phyloP scores from a whole-genome alignment of 2,113 vertebrate genomes.

The Stegastes partitus region DNA sequence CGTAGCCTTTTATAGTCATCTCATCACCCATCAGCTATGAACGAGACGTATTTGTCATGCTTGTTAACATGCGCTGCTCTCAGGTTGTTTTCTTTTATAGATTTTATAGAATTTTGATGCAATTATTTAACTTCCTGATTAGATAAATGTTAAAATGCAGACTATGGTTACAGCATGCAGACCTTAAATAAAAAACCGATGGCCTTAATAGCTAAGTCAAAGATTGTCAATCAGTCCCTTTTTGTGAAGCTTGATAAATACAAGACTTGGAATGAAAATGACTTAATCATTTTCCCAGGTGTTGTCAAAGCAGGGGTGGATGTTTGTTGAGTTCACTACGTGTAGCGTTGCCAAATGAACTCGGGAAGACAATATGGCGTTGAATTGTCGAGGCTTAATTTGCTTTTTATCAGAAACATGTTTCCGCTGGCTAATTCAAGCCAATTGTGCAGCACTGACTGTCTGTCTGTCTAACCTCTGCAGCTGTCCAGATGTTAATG shows the following conservation, averaged over 20 bases:
- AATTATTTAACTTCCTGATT: conserved; percentile 35
- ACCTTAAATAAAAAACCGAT: conserved; percentile 50
- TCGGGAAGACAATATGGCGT: conserved; percentile 40
- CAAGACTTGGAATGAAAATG: conserved; percentile 49
- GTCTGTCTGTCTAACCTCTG: conserved; percentile 41
- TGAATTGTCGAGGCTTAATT: conserved; percentile 45
- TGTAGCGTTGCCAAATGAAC: conserved; percentile 58
- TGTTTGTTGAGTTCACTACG: conserved; percentile 47
- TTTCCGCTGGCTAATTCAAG: conserved; percentile 63
- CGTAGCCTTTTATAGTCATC: conserved; percentile 16
- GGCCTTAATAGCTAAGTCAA: conserved; percentile 41
- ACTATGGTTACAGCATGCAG: conserved; percentile 41
- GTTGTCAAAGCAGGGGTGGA: conserved; percentile 46
- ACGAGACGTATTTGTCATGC: conserved; percentile 9
- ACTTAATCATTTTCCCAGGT: conserved; percentile 66
- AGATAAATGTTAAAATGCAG: conserved; percentile 53
- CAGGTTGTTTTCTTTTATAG: background rate
- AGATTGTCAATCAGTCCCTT: conserved; percentile 37
- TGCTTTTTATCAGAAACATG: conserved; percentile 53
- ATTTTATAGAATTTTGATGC: conserved; percentile 20
- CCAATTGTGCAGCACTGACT: conserved; percentile 42
- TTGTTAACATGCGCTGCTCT: conserved; percentile 14
- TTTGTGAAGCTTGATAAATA: conserved; percentile 33
- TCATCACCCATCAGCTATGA: background rate
- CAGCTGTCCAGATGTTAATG: conserved; percentile 54